Conservation (phyloP, 2,888 invertebrate genomes). For the Acleris sparsana region DNA sequence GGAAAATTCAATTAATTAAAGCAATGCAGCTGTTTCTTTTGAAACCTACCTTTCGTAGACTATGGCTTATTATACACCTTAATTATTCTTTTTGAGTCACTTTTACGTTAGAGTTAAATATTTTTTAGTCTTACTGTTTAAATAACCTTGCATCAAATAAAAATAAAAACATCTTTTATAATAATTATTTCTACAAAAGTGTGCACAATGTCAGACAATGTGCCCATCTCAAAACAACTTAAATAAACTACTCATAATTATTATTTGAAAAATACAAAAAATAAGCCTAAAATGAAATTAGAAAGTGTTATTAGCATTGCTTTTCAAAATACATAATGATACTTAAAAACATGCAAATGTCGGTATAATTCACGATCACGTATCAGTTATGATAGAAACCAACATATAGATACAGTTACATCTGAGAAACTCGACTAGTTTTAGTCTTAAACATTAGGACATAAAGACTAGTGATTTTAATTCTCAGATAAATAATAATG, state of each 20-base stretch:
- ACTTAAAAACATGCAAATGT: conserved; percentile 65
- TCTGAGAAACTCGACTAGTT: conserved; percentile 35
- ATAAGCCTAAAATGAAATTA: conserved; percentile 46
- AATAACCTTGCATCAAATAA: too few relatives aligned
- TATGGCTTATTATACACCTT: too few relatives aligned
- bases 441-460: conserved; percentile 31
- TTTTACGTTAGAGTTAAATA: too few relatives aligned
- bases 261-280: conserved; percentile 33
- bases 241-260: conserved; percentile 1
- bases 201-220: not conserved
- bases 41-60: not conserved
- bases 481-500: conserved; percentile 45
- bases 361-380: conserved; percentile 55
- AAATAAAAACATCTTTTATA: too few relatives aligned
- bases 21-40: not conserved
- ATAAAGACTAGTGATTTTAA: conserved; percentile 41
- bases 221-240: not conserved
- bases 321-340: conserved; percentile 56
- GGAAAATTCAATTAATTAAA: not conserved
- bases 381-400: conserved; percentile 52
- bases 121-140: too few relatives aligned
- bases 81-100: too few relatives aligned
- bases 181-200: too few relatives aligned
- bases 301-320: conserved; percentile 61
- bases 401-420: conserved; percentile 40